A percentile compares a stretch with the other conserved stretches of the same genome.
These are phyloP conservation scores for Engraulis encrasicolus DNA, from an alignment of 2,113 vertebrate species.

Conservation along the genomic window DNA sequence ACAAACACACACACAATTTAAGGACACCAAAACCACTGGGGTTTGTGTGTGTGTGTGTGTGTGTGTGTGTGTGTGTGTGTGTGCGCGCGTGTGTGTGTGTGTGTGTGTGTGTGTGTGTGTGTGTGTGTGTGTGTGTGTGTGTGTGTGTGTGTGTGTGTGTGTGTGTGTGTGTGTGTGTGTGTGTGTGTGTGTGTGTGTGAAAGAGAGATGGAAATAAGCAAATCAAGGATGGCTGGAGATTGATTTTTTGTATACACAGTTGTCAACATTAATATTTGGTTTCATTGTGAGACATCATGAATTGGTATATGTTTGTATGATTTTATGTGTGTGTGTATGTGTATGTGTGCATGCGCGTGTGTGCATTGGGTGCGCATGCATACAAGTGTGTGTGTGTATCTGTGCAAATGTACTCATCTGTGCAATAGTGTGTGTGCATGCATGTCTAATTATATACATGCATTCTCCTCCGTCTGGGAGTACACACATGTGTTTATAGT, in stretches of 20 bases:
- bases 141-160: conserved; percentile 4
- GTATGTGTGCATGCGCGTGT: not conserved
- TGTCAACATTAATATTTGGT: no score
- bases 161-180: conserved; percentile 21
- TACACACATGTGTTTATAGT: no score
- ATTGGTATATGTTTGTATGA: not conserved
- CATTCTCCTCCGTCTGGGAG: no score
- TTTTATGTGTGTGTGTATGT: not conserved
- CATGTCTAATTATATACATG: not conserved
- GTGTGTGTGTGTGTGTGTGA: no score
- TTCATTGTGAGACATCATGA: not conserved
- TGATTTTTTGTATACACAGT: no score
- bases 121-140: not conserved
- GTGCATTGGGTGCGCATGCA: not conserved
- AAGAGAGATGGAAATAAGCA: not conserved
- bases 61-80: not conserved
- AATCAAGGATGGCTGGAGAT: no score
- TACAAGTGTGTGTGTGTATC: not conserved
- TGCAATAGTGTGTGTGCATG: not conserved
- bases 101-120: not conserved
- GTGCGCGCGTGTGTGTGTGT: not conserved
- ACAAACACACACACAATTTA: not conserved
- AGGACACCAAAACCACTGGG: not conserved
- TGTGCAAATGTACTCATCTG: no score
- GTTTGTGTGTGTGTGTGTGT: not conserved